Evolutionary conservation across 37 sponge, comb jelly and placozoan genomes (phyloP), one percentile per base, ranked within the genome.

Genomic region (Halichondria panicea): DNA sequence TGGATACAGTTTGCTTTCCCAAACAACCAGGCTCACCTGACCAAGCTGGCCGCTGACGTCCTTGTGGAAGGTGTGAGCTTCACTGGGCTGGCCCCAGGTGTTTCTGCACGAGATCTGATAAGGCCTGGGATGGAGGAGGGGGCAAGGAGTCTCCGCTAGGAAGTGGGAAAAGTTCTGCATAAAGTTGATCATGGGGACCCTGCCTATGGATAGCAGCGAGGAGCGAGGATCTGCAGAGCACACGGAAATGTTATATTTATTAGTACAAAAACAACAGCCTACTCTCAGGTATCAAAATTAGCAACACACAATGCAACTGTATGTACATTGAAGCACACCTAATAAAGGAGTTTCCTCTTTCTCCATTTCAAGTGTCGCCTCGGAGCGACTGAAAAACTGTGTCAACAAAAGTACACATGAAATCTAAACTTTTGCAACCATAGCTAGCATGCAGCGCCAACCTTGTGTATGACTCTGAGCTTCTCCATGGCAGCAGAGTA

Each of bases 171-270:
- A 54, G 70, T 69, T 27, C 38, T 43, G 71, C 13, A 84, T 53
- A 2, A 77, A 48, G 33, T 84, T 84, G 55, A 68, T 22, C 38
- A 84, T 33, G 37, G 85, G 78, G 9, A 77, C 71, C 13, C 85
- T 32, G 0, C 85, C 85, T 27, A 84, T 59, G 28, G 71, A 77
- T 31, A 84, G 71, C 39, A 84, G 52, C 19, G 85, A 84, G 13
- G 85, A 76, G 25, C 25, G 33, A 15, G 78, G 85, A 46, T 75
- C 85, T 84, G 56, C 65, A n/a, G 27, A 79, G 1, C 1, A 46
- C 32, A 2, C n/a, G 27, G 3, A 4, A 28, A 56, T 28, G 27
- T 56, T 28, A 28, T 56, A 24, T 9, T 12, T 28, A 4, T 8
- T 21, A 64, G 36, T 64, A 39, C 39, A 64, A 64, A 31, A 7